These are phyloP conservation scores for Pinctada fucata DNA, from an alignment of 2,888 invertebrate species.

Conservation along the genomic window DNA sequence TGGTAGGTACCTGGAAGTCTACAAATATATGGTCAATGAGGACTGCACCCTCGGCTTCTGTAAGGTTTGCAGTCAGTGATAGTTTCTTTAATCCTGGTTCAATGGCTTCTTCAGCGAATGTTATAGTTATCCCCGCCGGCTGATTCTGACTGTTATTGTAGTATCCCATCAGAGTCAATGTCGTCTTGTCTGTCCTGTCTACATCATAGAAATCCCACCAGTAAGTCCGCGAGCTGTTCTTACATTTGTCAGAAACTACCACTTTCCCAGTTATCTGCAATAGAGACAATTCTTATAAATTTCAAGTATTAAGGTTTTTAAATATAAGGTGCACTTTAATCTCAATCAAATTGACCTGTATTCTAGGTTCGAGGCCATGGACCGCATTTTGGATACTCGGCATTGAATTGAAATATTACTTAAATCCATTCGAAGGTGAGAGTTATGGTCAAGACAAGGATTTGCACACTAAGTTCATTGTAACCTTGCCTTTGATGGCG, in stretches of 20 bases:
- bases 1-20: slow-evolving; percentile 25
- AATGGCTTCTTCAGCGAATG: slow-evolving; percentile 33
- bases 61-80: slow-evolving; percentile 28
- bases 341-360: too few species aligned
- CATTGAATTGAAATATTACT: too few species aligned
- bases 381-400: too few species aligned
- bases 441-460: too few species aligned
- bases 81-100: slow-evolving; percentile 29
- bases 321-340: too few species aligned
- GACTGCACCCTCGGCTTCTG: slow-evolving; percentile 28
- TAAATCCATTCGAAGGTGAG: too few species aligned
- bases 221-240: slow-evolving; percentile 36
- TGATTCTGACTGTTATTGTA: slow-evolving; percentile 33
- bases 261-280: slow-evolving; percentile 37
- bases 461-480: too few species aligned
- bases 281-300: background rate
- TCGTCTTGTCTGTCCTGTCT: background rate
- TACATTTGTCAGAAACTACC: slow-evolving; percentile 23
- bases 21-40: slow-evolving; percentile 30
- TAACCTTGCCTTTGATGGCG: too few species aligned
- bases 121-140: slow-evolving; percentile 30
- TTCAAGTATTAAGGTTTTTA: too few species aligned
- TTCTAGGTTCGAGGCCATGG: too few species aligned
- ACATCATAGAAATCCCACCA: slow-evolving; percentile 35
- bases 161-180: slow-evolving; percentile 11